phyloP scores from a whole-genome alignment of 2,888 invertebrate species.

The Eumacrocentrus americanus region DNA sequence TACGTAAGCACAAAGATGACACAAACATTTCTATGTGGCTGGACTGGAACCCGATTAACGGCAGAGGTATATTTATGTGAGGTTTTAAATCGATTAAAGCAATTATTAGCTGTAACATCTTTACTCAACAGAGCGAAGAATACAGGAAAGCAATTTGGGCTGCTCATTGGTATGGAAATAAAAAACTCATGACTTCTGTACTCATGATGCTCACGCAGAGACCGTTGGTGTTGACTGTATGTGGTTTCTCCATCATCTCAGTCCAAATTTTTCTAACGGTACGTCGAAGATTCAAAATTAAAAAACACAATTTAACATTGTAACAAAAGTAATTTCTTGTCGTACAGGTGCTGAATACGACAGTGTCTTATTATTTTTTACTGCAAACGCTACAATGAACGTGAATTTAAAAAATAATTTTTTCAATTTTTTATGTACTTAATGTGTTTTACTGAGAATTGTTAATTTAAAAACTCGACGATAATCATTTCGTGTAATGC shows the following conservation, averaged over 20 bases:
- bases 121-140: conserved; percentile 27
- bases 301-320: background rate
- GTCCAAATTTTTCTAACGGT: conserved; percentile 34
- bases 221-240: conserved; percentile 24
- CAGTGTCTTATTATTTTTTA: conserved; percentile 30
- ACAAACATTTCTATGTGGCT: conserved; percentile 30
- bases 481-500: too few relatives aligned
- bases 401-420: too few relatives aligned
- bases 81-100: too few relatives aligned
- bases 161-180: conserved; percentile 29
- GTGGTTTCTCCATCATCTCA: conserved; percentile 27
- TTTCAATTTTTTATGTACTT: too few relatives aligned
- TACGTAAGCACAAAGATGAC: conserved; percentile 25
- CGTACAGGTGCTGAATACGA: conserved; percentile 25
- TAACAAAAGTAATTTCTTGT: background rate
- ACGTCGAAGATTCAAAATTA: background rate
- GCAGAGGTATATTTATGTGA: conserved; percentile 24
- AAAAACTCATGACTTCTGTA: conserved; percentile 26
- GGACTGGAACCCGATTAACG: conserved; percentile 25
- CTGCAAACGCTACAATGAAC: conserved; percentile 29
- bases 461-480: too few relatives aligned
- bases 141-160: conserved; percentile 28
- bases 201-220: conserved; percentile 27
- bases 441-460: too few relatives aligned
- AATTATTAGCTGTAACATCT: too few relatives aligned